Base-by-base conservation (phyloP, 2,888 invertebrate genomes). In the Acronicta psi region DNA sequence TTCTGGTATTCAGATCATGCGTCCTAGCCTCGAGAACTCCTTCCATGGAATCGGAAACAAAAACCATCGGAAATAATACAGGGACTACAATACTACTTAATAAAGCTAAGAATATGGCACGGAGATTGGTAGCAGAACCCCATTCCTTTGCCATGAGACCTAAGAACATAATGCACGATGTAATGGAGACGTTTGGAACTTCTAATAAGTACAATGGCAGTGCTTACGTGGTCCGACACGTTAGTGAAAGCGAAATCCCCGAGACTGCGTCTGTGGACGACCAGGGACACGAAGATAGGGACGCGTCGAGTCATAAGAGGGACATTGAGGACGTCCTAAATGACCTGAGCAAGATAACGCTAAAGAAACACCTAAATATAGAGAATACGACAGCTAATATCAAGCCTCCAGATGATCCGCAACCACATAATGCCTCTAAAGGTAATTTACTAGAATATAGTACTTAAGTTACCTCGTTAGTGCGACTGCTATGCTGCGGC, bases 1-100 rank as follows among this genome's bases (percentile, higher is more conserved):
- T 96, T 45, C 91, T 97, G 52, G 94, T 96, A 45, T 97, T 97
- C 88, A 93, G 96, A 75, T 96, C 96, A 77, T 95, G 95, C 69
- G 95, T 95, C 42, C 88, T 96, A 65, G 96, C 96, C 0, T 82
- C 87, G 0, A 74, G 87, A 17, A 89, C 91, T 1, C 90, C 93
- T 0, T 91, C 92, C 56, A 87, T 89, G 91, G 95, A 90, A 73
- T 95, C 86, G 1, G 80, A 91, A 60, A 95, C 89, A 42, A 92
- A 89, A 75, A 87, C 87, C 0, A 85, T 84, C 20, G 92, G 92
- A 0, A 89, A 90, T 59, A 93, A 92, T 61, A 93, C 93, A 0
- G 92, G 93, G 3, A 92, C 91, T 16, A 81, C 90, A 2, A 92
- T 93, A 37, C 76, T 93, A 25, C 69, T 93, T 16, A 94, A 93